Conservation (phyloP, 1,140 invertebrate genomes). For the Lordiphosa collinella region DNA sequence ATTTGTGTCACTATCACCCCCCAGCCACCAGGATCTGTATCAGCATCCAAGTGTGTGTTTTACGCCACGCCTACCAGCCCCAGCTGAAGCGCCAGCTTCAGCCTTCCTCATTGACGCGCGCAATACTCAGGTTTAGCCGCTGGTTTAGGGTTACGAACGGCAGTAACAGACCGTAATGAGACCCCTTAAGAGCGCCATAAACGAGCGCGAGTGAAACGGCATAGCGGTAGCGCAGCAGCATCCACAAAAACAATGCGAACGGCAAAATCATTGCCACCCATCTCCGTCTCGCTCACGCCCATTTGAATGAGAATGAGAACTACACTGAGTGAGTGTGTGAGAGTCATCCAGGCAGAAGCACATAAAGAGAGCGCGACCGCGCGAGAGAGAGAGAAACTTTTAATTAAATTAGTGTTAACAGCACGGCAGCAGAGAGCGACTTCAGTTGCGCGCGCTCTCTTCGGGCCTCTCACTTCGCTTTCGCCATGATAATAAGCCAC, state of each 20-base stretch:
- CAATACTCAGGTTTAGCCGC: constrained; percentile 12
- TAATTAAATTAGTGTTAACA: constrained; percentile 38
- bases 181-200: constrained; percentile 27
- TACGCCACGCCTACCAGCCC: constrained; percentile 60
- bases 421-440: not conserved
- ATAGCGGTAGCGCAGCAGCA: constrained; percentile 27
- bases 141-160: constrained; percentile 45
- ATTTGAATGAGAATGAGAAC: constrained; percentile 10
- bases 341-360: constrained; percentile 2
- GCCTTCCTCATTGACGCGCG: constrained; percentile 33
- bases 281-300: constrained; percentile 48
- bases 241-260: constrained; percentile 59
- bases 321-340: not conserved
- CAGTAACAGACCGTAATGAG: constrained; percentile 40
- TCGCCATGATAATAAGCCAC: too few species aligned
- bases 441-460: constrained; percentile 9
- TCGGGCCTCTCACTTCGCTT: not conserved
- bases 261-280: constrained; percentile 62
- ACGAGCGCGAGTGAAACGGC: constrained; percentile 48
- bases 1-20: constrained; percentile 33
- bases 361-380: constrained; percentile 7
- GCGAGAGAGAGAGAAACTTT: constrained; percentile 15
- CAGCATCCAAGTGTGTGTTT: constrained; percentile 17
- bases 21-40: constrained; percentile 30
- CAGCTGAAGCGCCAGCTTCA: constrained; percentile 13